These are phyloP conservation scores for Enteromius treurensis DNA, from an alignment of 2,797 vertebrate genomes.

Conservation along the genomic window DNA sequence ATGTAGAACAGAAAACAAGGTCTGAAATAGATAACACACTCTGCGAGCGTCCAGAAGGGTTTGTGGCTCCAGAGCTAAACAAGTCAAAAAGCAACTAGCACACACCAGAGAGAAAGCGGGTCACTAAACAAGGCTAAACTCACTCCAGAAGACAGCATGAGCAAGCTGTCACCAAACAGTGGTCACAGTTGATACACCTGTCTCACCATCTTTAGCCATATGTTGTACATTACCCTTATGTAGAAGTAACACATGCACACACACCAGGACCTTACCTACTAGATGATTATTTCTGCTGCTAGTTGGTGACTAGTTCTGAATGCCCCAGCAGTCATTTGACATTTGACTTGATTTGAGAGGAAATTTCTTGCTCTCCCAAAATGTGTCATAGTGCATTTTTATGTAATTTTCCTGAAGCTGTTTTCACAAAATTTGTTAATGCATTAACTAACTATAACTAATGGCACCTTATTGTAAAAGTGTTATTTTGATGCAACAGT, in stretches of 20 bases:
- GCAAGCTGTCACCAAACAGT: constrained; percentile 40
- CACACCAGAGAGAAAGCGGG: constrained; percentile 34
- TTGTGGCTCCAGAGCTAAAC: constrained; percentile 18
- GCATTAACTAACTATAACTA: too few species aligned
- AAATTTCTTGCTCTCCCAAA: background rate
- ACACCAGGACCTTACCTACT: background rate
- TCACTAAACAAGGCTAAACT: constrained; percentile 40
- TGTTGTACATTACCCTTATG: constrained; percentile 31
- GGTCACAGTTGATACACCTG: constrained; percentile 43
- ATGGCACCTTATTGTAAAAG: too few species aligned
- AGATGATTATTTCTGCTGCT: background rate
- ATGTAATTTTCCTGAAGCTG: background rate
- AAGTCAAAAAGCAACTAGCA: constrained; percentile 25
- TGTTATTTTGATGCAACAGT: too few species aligned
- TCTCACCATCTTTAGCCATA: constrained; percentile 44
- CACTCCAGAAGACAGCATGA: constrained; percentile 22
- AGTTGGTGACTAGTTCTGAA: background rate
- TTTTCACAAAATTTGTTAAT: background rate
- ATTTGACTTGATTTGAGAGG: background rate
- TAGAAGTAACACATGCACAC: background rate
- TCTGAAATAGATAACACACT: constrained; percentile 27
- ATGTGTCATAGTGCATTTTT: background rate
- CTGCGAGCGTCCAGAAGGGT: background rate
- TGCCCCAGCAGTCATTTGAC: background rate
- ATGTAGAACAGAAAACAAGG: constrained; percentile 33